phyloP scores from a whole-genome alignment of 2,888 invertebrate genomes.

The Drosophila algonquin region DNA sequence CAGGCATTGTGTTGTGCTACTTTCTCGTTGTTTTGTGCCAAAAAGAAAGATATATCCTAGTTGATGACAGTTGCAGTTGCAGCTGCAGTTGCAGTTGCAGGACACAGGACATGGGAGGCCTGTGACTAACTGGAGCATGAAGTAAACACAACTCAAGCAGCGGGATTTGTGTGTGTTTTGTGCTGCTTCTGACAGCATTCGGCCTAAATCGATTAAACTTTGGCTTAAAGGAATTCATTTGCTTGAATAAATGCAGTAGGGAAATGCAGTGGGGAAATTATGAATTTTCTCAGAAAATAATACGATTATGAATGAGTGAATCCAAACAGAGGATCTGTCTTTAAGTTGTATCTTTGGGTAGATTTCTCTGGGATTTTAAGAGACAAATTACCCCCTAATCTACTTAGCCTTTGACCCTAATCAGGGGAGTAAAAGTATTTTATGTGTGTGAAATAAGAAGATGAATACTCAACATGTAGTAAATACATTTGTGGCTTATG shows the following conservation, averaged over 20 bases:
- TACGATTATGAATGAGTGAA: background rate
- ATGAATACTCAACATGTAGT: background rate
- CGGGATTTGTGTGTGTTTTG: background rate
- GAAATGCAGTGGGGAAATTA: background rate
- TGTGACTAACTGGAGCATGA: background rate
- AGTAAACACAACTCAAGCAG: background rate
- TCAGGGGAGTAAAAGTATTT: background rate
- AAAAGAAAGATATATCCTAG: slow-evolving; percentile 1
- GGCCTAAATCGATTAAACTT: background rate
- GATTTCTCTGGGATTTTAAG: background rate
- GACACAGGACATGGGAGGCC: background rate
- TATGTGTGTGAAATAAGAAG: background rate
- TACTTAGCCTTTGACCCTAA: background rate
- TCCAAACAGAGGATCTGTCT: background rate
- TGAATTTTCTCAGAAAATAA: background rate
- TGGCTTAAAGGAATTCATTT: background rate
- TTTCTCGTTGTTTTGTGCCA: background rate
- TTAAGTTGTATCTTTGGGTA: background rate
- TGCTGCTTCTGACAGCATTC: background rate
- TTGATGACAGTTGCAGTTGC: slow-evolving; percentile 6
- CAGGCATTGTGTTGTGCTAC: background rate
- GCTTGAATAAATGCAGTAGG: background rate
- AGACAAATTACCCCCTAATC: background rate
- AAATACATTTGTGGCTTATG: background rate
- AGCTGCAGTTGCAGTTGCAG: background rate